Percentiles rank a stretch among this genome's conserved stretches.
Conservation (phyloP, 2,888 invertebrate genomes). For the Ephialtes manifestator region DNA sequence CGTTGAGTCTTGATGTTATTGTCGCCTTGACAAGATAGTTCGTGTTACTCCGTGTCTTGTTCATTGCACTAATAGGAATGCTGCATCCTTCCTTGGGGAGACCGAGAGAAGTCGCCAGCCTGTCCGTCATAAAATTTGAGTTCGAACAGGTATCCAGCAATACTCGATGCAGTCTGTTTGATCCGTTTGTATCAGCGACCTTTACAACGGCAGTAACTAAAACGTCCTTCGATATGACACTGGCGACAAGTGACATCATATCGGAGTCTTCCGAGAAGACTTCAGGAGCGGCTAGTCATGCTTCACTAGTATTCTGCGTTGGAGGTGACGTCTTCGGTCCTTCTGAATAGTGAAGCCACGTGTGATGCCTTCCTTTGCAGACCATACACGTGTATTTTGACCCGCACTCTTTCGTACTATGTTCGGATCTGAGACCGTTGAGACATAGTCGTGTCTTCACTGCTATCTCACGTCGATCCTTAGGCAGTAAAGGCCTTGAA, state of each 20-base stretch:
- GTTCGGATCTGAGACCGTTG: conserved; percentile 26
- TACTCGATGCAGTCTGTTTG: conserved; percentile 3
- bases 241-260: conserved; percentile 21
- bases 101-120: neutral
- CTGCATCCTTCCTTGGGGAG: neutral
- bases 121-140: conserved; percentile 30
- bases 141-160: conserved; percentile 39
- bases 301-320: neutral
- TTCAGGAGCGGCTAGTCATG: neutral
- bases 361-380: conserved; percentile 26
- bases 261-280: neutral
- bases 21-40: neutral
- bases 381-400: conserved; percentile 22
- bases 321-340: neutral
- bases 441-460: neutral
- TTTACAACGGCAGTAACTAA: conserved; percentile 31
- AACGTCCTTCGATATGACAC: conserved; percentile 7
- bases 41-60: too few relatives aligned
- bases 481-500: too few relatives aligned
- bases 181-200: neutral
- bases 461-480: too few relatives aligned
- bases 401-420: conserved; percentile 20
- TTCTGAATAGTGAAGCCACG: conserved; percentile 38
- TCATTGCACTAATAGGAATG: too few relatives aligned
- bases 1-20: conserved; percentile 19